Base-by-base conservation (phyloP, 2,888 invertebrate species). In the Platycheirus albimanus region DNA sequence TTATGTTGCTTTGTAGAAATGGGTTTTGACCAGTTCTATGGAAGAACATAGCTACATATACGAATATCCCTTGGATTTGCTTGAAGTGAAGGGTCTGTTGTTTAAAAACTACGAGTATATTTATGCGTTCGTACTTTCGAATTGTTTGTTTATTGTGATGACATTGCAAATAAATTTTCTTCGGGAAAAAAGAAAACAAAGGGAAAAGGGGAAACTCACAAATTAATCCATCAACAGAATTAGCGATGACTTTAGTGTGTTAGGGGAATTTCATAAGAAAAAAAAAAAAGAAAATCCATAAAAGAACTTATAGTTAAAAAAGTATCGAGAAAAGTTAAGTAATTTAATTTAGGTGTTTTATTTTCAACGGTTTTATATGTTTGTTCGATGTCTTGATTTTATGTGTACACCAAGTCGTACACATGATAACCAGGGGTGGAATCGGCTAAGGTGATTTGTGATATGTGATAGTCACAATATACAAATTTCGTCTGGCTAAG, bases 181-280 rank as follows among this genome's bases (percentile, higher is more conserved):
- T 8, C 10, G 20, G 41, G 28, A 3, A 11, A 38, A 33, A 3
- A 20, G 38, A 64, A 52, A 54, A 33, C 51, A 51, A 30, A 38
- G 17, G 8, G 0, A 15, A 47, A 56, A n/a, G 11, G 20, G 19
- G 19, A 28, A 54, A 24, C 19, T 41, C 54, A 51, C n/a, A 30
- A 30, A 58, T 61, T 69, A 72, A 72, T 74, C 71, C 43, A 74
- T 74, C 70, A 71, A 71, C 76, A 28, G 41, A 52, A 51, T n/a
- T 15, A 15, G 58, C 7, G 43, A 36, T 24, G n/a, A n/a, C 33
- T 52, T 38, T 15, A 10, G 2, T 15, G 15, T 5, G 24, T 6
- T 0, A 41, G 58, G 45, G 7, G 61, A 45, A 61, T 61, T 61
- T 61, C 61, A 45, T 41, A 3, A 41, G 1, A 41, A 41, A 13